A percentile compares a stretch with the other conserved stretches of the same genome.
Evolutionary conservation across 92 coral and sea anemone species (phyloP).

Genomic region (Parazoanthus swiftii): DNA sequence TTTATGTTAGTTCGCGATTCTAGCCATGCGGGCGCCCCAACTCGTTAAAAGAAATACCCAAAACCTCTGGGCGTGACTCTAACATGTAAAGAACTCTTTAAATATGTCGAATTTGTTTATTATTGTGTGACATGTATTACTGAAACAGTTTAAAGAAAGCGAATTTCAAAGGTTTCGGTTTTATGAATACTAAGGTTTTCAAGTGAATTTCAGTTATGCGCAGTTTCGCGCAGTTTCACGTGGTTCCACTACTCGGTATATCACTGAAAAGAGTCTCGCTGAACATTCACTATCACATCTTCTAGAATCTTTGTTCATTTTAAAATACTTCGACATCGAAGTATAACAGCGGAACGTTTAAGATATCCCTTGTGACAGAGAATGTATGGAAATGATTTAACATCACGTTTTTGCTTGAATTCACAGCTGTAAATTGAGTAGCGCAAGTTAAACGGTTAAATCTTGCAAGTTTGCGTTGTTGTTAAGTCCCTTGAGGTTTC

Average conservation of each 20-base stretch:
- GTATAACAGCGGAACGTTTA: not conserved
- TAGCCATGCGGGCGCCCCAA: no score
- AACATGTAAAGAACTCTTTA: no score
- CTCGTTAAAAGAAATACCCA: no score
- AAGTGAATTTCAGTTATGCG: not conserved
- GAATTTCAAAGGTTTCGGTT: no score
- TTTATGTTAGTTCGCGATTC: no score
- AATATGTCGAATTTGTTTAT: no score
- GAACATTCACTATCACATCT: no score
- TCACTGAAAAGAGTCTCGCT: no score
- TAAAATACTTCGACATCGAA: not conserved
- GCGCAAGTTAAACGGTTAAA: not conserved
- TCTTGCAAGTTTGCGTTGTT: slow-evolving; percentile 2
- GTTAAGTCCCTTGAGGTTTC: slow-evolving; percentile 12
- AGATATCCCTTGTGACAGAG: not conserved
- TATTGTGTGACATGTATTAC: no score
- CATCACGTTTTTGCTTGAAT: slow-evolving; percentile 1
- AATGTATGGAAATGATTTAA: not conserved
- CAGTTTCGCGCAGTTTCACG: slow-evolving; percentile 4
- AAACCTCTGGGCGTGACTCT: no score
- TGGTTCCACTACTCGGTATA: not conserved
- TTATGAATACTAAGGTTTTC: no score
- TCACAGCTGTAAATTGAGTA: slow-evolving; percentile 22
- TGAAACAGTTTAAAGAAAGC: no score
- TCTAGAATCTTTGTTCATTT: not conserved